A percentile compares a stretch with the other conserved stretches of the same genome.
Conservation (phyloP, 1,140 invertebrate species). For the Anastatus disparis region DNA sequence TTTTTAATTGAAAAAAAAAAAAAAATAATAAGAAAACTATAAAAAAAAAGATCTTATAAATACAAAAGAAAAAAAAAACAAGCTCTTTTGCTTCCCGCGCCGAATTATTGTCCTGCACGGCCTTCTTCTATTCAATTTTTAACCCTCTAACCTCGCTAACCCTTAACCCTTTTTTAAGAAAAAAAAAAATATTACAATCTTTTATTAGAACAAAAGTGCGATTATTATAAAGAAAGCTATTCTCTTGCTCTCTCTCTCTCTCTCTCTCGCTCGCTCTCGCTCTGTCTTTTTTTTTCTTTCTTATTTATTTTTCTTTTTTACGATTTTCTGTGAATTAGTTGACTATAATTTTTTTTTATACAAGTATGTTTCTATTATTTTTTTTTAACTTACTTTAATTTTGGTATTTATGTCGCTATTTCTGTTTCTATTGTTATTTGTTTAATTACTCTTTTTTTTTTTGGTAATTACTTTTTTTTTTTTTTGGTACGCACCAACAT, state of each 20-base stretch:
- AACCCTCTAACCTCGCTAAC: slow-evolving; percentile 52
- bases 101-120: slow-evolving; percentile 59
- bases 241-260: slow-evolving; percentile 47
- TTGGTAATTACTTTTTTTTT: slow-evolving; percentile 30
- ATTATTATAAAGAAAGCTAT: too few relatives aligned
- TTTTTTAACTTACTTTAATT: slow-evolving; percentile 26
- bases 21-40: neutral
- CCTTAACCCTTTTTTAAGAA: slow-evolving; percentile 40
- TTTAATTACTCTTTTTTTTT: slow-evolving; percentile 44
- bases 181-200: neutral
- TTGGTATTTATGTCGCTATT: slow-evolving; percentile 44
- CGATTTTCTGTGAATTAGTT: slow-evolving; percentile 6
- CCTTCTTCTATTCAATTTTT: slow-evolving; percentile 47
- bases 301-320: slow-evolving; percentile 38
- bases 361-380: slow-evolving; percentile 29
- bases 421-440: too few relatives aligned
- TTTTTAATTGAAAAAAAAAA: slow-evolving; percentile 29
- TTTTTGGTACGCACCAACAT: slow-evolving; percentile 51
- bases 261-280: slow-evolving; percentile 40
- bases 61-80: too few relatives aligned
- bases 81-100: slow-evolving; percentile 45
- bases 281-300: slow-evolving; percentile 44
- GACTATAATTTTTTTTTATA: slow-evolving; percentile 25
- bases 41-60: neutral
- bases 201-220: too few relatives aligned